A percentile compares a stretch with the other conserved stretches of the same genome.
Conservation (phyloP, 2,797 vertebrate species). For the Melanogrammus aeglefinus region DNA sequence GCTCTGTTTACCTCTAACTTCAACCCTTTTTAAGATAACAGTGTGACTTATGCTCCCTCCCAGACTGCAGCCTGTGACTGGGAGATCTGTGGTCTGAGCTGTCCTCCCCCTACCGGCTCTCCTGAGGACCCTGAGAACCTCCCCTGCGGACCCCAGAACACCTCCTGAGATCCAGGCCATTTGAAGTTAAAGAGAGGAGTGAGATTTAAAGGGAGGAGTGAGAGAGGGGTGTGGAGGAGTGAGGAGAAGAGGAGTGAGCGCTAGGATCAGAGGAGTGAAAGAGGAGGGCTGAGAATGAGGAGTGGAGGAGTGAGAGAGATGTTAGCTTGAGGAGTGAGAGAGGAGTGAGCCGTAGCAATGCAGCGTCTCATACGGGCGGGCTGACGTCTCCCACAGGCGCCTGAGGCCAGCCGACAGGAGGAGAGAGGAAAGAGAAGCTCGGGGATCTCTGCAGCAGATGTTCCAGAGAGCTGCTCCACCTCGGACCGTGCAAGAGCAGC, state of each 20-base stretch:
- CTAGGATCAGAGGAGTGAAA: too few species aligned
- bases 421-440: slow-evolving; percentile 37
- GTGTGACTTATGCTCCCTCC: neutral
- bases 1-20: neutral
- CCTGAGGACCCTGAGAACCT: neutral
- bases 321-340: too few species aligned
- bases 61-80: neutral
- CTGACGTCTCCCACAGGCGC: slow-evolving; percentile 70
- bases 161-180: too few species aligned
- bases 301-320: too few species aligned
- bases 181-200: too few species aligned
- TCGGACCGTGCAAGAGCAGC: slow-evolving; percentile 71
- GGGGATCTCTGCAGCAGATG: slow-evolving; percentile 79
- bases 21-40: neutral
- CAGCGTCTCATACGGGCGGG: slow-evolving; percentile 71
- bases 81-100: too few species aligned
- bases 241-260: too few species aligned
- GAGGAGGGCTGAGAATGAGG: slow-evolving; percentile 37
- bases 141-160: neutral
- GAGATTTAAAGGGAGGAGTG: too few species aligned
- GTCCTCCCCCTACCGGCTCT: neutral
- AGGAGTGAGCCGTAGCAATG: slow-evolving; percentile 58
- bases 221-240: too few species aligned
- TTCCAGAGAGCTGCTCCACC: slow-evolving; percentile 72
- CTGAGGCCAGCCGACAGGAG: slow-evolving; percentile 38